Percentiles rank a stretch among this genome's conserved stretches.
These are phyloP conservation scores for Syngnathus floridae DNA, from an alignment of 2,113 vertebrate genomes.

Conservation along the genomic window DNA sequence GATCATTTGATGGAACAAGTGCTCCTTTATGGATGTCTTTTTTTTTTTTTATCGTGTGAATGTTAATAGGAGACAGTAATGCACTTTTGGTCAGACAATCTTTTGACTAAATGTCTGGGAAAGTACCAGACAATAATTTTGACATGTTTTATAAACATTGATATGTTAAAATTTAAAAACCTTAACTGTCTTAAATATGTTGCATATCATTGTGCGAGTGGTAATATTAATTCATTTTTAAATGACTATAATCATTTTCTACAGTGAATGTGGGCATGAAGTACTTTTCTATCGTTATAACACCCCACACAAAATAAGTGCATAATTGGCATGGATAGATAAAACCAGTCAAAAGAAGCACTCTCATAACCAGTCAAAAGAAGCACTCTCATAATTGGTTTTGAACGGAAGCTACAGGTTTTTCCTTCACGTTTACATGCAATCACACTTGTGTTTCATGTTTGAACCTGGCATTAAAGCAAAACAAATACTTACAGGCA, in stretches of 20 bases:
- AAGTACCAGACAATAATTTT: conserved; percentile 35
- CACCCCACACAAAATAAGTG: background rate
- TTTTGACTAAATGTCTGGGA: conserved; percentile 45
- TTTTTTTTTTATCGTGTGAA: conserved; percentile 24
- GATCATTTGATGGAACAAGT: background rate
- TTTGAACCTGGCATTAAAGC: conserved; percentile 41
- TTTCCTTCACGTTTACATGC: conserved; percentile 44
- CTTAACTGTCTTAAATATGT: conserved; percentile 57
- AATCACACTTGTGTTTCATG: conserved; percentile 26
- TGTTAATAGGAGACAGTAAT: conserved; percentile 38
- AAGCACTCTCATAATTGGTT: background rate
- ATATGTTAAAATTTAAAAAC: conserved; percentile 44
- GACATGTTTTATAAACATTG: conserved; percentile 49
- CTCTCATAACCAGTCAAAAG: background rate
- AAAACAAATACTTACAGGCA: conserved; percentile 43
- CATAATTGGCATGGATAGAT: background rate
- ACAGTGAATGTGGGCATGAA: conserved; percentile 46
- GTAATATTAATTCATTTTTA: conserved; percentile 31
- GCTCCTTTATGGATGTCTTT: conserved; percentile 27
- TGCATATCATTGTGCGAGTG: conserved; percentile 18
- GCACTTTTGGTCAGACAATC: conserved; percentile 51
- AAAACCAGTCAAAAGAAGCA: background rate
- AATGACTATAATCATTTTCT: conserved; percentile 52
- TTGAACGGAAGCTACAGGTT: background rate
- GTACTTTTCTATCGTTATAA: conserved; percentile 20